phyloP scores from a whole-genome alignment of 2,888 invertebrate species.

The Polylopha cassiicola region DNA sequence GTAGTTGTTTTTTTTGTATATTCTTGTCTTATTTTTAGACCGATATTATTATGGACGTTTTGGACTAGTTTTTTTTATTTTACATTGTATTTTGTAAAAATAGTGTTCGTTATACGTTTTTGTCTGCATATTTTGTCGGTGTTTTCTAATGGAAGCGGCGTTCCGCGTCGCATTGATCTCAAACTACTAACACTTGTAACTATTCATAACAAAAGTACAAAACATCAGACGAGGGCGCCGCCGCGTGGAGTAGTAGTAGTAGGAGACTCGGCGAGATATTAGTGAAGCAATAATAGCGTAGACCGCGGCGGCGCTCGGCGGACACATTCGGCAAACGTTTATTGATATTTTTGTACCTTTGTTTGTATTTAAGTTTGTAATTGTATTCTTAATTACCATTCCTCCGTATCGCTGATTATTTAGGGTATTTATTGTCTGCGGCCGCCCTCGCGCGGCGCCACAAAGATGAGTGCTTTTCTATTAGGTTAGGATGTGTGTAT shows the following conservation, averaged over 20 bases:
- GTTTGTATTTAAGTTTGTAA: constrained; percentile 63
- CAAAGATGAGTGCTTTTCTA: constrained; percentile 71
- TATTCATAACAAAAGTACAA: constrained; percentile 74
- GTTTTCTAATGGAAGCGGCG: constrained; percentile 63
- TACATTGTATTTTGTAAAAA: constrained; percentile 55
- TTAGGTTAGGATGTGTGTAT: constrained; percentile 76
- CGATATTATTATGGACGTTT: constrained; percentile 44
- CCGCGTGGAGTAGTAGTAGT: constrained; percentile 6
- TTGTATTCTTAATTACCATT: constrained; percentile 62
- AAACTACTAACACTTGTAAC: constrained; percentile 70
- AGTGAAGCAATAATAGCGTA: constrained; percentile 28
- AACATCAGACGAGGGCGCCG: constrained; percentile 35
- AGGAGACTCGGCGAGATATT: constrained; percentile 31
- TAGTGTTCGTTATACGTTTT: constrained; percentile 55
- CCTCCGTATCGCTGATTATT: constrained; percentile 55
- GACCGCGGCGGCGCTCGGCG: constrained; percentile 26
- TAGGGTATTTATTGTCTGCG: constrained; percentile 47
- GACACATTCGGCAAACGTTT: constrained; percentile 47
- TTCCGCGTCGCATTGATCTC: constrained; percentile 73
- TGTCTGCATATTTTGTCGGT: constrained; percentile 73
- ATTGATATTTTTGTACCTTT: constrained; percentile 71
- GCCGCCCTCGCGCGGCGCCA: constrained; percentile 43
- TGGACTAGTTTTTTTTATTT: constrained; percentile 52
- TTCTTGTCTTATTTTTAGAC: constrained; percentile 60
- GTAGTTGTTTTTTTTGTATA: constrained; percentile 65